Evolutionary conservation across 37 sponge, comb jelly and placozoan species (phyloP).

Genomic region (Diacarnus erythraeanus): DNA sequence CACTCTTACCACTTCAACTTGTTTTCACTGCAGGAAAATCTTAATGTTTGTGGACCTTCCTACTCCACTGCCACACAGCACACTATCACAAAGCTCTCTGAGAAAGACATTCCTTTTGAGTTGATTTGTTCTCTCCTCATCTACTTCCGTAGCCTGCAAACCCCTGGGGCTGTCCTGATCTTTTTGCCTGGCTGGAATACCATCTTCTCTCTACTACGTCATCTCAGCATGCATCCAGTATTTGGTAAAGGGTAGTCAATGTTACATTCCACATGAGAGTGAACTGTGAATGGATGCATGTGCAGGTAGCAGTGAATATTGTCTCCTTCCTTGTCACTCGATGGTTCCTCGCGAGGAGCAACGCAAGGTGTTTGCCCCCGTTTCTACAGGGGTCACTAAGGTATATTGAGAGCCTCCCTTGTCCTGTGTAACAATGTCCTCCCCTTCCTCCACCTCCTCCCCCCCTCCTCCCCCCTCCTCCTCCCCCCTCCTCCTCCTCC

Average conservation of each 20-base stretch:
- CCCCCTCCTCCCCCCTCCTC: too few relatives aligned
- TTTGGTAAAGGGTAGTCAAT: conserved; percentile 37
- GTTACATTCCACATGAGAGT: background rate
- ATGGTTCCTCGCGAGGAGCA: conserved; percentile 79
- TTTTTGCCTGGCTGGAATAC: conserved; percentile 85
- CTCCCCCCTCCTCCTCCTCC: too few relatives aligned
- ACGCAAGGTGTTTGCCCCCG: conserved; percentile 58
- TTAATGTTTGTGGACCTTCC: conserved; percentile 57
- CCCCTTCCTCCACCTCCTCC: too few relatives aligned
- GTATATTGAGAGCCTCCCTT: too few relatives aligned
- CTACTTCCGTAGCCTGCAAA: conserved; percentile 52
- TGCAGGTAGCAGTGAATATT: conserved; percentile 23
- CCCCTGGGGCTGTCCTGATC: conserved; percentile 69
- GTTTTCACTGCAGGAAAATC: conserved; percentile 47
- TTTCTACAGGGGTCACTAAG: conserved; percentile 70
- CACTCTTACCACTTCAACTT: background rate
- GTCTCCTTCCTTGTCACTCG: conserved; percentile 73
- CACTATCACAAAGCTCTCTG: conserved; percentile 39
- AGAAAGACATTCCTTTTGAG: conserved; percentile 59
- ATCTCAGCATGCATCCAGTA: conserved; percentile 51
- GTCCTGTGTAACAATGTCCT: too few relatives aligned
- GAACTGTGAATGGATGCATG: background rate
- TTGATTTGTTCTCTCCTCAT: conserved; percentile 55
- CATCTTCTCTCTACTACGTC: conserved; percentile 68
- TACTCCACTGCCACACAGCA: conserved; percentile 53